These are phyloP conservation scores for Lepeophtheirus nordmannii DNA, from an alignment of 2,888 invertebrate genomes.

Conservation along the genomic window DNA sequence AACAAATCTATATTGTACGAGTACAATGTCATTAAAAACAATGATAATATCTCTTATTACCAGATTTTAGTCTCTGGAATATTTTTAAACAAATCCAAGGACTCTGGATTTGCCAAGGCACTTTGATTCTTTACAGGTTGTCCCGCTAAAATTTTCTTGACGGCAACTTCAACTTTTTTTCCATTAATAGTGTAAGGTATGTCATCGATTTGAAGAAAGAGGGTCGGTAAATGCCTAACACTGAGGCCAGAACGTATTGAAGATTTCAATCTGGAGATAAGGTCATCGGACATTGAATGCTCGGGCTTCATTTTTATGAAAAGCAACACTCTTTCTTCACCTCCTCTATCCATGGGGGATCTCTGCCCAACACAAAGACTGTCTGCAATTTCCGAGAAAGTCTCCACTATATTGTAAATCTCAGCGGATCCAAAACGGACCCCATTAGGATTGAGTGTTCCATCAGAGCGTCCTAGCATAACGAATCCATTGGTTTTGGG, in stretches of 20 bases:
- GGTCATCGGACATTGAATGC: constrained; percentile 32
- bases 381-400: constrained; percentile 35
- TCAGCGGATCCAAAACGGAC: constrained; percentile 46
- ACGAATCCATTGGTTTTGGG: constrained; percentile 40
- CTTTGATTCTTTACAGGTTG: constrained; percentile 37
- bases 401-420: constrained; percentile 41
- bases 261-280: constrained; percentile 34
- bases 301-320: constrained; percentile 39
- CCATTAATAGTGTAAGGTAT: constrained; percentile 44
- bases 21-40: constrained; percentile 4
- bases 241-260: constrained; percentile 38
- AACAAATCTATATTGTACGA: too few species aligned
- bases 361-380: constrained; percentile 42
- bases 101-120: constrained; percentile 39
- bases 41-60: constrained; percentile 21
- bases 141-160: constrained; percentile 37
- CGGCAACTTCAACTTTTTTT: constrained; percentile 44
- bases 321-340: constrained; percentile 41
- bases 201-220: constrained; percentile 37
- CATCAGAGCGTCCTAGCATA: constrained; percentile 45
- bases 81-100: constrained; percentile 35
- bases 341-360: constrained; percentile 30
- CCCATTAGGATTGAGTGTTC: constrained; percentile 43
- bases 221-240: constrained; percentile 41
- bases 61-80: constrained; percentile 33